Conservation (phyloP, 1,140 invertebrate species). For the Hyposmocoma kahamanoa region DNA sequence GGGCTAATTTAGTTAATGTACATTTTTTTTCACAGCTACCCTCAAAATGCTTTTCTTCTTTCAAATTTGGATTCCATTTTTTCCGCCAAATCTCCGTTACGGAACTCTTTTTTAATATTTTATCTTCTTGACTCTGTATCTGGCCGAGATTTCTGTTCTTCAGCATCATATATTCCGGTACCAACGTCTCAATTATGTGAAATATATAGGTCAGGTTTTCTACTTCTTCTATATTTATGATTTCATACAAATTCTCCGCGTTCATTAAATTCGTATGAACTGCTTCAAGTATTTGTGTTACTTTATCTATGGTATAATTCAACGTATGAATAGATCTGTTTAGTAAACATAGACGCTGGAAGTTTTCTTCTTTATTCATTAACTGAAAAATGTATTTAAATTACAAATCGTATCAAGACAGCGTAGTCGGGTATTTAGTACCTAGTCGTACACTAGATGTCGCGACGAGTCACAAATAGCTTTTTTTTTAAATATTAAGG, state of each 20-base stretch:
- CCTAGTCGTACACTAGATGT: too few species aligned
- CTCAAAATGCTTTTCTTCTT: constrained; percentile 13
- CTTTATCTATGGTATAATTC: constrained; percentile 45
- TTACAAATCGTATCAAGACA: too few species aligned
- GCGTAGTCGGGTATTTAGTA: too few species aligned
- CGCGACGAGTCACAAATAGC: too few species aligned
- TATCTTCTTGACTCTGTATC: constrained; percentile 27
- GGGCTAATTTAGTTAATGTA: constrained; percentile 24
- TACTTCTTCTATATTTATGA: constrained; percentile 19
- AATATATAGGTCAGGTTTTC: constrained; percentile 49
- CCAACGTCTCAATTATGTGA: constrained; percentile 39
- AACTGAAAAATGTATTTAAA: too few species aligned
- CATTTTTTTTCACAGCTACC: constrained; percentile 23
- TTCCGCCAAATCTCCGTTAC: constrained; percentile 47
- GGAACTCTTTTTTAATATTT: constrained; percentile 31
- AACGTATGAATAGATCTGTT: constrained; percentile 45
- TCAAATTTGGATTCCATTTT: constrained; percentile 42
- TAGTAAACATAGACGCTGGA: constrained; percentile 35
- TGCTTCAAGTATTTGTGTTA: constrained; percentile 29
- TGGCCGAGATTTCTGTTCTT: constrained; percentile 19
- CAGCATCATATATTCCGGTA: constrained; percentile 25
- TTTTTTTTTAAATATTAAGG: too few species aligned
- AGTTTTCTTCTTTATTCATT: constrained; percentile 34
- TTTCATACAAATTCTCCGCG: constrained; percentile 19
- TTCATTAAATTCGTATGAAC: constrained; percentile 14